phyloP scores from a whole-genome alignment of 2,888 invertebrate species.

The Spilarctia lutea region DNA sequence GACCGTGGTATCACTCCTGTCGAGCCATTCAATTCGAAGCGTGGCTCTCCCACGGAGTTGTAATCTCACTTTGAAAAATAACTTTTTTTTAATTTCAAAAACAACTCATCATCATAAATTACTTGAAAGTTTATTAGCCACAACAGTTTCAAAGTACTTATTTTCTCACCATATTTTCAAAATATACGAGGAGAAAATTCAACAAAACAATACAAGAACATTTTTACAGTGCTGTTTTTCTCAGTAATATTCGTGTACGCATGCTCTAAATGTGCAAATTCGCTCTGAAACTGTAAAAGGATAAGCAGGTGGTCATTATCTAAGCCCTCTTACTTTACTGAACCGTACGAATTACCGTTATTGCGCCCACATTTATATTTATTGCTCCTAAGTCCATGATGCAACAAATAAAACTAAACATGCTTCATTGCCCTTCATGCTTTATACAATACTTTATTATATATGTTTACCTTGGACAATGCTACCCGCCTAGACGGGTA shows the following conservation, averaged over 20 bases:
- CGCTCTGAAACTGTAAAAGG: neutral
- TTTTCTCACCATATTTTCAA: neutral
- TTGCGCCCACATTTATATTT: neutral
- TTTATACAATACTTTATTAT: neutral
- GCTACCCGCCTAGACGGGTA: constrained; percentile 12
- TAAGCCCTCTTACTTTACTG: neutral
- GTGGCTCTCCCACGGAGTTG: too few relatives aligned
- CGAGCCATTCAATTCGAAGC: too few relatives aligned
- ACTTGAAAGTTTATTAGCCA: too few relatives aligned
- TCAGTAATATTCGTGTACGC: neutral
- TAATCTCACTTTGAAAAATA: too few relatives aligned
- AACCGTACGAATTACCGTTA: neutral
- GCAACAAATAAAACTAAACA: constrained; percentile 16
- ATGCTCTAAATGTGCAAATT: neutral
- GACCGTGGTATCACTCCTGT: too few relatives aligned
- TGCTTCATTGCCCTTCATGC: neutral
- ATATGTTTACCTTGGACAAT: neutral
- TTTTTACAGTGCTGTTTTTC: too few relatives aligned
- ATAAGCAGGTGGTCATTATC: constrained; percentile 4
- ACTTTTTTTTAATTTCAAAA: too few relatives aligned
- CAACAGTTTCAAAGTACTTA: too few relatives aligned
- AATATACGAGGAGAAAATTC: too few relatives aligned
- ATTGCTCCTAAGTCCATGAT: constrained; percentile 9
- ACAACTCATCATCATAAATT: too few relatives aligned
- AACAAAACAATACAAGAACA: too few relatives aligned